Evolutionary conservation across 2,113 vertebrate genomes (phyloP), one percentile per base, ranked within the genome.

Genomic region (Amblyornis subalaris): DNA sequence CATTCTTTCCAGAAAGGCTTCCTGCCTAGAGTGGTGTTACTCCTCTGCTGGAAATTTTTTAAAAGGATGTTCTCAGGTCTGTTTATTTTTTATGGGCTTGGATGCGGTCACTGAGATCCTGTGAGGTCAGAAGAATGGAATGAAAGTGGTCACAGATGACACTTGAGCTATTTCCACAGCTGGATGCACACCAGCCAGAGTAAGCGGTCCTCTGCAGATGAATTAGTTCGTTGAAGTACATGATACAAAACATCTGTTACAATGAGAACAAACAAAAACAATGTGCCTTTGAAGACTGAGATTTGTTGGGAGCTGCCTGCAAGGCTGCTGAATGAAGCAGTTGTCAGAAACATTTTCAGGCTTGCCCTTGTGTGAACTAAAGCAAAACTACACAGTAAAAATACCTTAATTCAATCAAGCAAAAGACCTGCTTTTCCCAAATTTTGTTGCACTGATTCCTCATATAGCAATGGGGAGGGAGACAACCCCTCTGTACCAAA

Each of bases 221-320:
- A 97, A 97, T 95, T 92, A 93, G 94, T 92, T 93, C 69, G 85
- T 96, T 97, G 96, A 97, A 97, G 92, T 95, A 90, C 95, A 93
- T 97, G 97, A 98, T 97, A 80, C 50, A 95, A 98, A 98, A 97
- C 97, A 98, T 98, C 97, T 98, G 98, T 90, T 96, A 93, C 92
- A 89, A 93, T 67, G 67, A 95, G 96, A 95, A 96, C 88, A 97
- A 97, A 97, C 95, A 94, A 96, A 96, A 97, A 92, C 95, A 97
- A 93, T 72, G 82, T 95, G 92, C 85, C 96, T 98, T 98, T 98
- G 97, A 98, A 98, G 97, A 73, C 61, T 81, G 73, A 8, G 45
- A 94, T 95, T 94, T 94, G 83, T 95, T 93, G 89, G 93, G 76
- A 97, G 93, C 73, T 85, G 78, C 92, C 92, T 94, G 45, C 55